Percentiles rank a stretch among this genome's conserved stretches.
Conservation (phyloP, 2,797 vertebrate species). For the Alca torda region DNA sequence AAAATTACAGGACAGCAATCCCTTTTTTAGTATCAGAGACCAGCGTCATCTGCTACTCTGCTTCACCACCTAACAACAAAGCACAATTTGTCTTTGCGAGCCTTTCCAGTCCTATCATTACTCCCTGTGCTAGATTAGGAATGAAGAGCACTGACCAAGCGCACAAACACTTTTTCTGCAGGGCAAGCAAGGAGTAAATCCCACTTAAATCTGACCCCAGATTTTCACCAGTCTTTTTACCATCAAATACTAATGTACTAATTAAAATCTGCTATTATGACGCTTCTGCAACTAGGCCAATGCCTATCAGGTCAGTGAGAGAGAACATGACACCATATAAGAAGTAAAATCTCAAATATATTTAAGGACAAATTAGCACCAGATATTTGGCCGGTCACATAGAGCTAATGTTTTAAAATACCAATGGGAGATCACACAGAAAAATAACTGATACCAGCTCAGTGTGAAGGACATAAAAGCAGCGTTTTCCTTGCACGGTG, state of each 20-base stretch:
- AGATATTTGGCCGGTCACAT: neutral
- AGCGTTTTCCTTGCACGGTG: neutral
- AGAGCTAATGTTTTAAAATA: neutral
- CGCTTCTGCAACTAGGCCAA: neutral
- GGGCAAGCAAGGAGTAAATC: neutral
- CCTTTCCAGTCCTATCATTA: neutral
- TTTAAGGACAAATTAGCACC: conserved; percentile 30
- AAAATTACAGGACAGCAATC: conserved; percentile 15
- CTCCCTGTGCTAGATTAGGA: neutral
- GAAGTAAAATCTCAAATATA: neutral
- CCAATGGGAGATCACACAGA: neutral
- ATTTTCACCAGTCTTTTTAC: neutral
- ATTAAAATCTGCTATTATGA: neutral
- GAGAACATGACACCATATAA: neutral
- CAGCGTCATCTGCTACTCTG: neutral
- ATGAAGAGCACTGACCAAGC: neutral
- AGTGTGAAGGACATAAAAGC: neutral
- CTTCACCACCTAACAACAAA: neutral
- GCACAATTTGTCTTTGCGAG: neutral
- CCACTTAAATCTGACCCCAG: neutral
- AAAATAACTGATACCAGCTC: conserved; percentile 36
- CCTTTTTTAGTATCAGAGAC: conserved; percentile 9
- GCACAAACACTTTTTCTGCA: neutral
- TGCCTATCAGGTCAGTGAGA: neutral
- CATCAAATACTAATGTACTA: neutral